Evolutionary conservation across 2,797 vertebrate species (phyloP), one percentile per base, ranked within the genome.

Genomic region (Pteropus rufus): DNA sequence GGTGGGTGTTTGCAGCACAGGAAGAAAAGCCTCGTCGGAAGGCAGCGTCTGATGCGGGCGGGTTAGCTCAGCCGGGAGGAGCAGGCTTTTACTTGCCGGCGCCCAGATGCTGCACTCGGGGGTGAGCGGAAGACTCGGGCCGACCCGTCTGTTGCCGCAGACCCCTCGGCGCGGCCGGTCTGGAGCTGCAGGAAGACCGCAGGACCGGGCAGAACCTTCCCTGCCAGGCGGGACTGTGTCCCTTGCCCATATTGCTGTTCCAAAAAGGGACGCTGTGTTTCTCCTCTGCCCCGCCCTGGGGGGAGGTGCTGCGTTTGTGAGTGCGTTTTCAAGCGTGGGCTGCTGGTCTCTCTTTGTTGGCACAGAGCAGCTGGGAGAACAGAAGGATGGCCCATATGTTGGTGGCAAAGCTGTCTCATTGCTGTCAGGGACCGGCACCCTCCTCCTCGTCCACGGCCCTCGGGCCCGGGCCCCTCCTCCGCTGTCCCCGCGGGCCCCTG

Each of bases 201-300:
- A 23, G 2, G 21, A 10, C 23, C 0, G 14, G 26, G 10, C 19
- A 1, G 3, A 15, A 0, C 24, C 26, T 7, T 24, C 34, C 23
- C 52, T 58, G 65, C 29, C 0, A 0, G 2, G 5, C 1, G 0
- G 24, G 60, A 0, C 2, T 3, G n/a, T 0, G 0, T 6, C 14
- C 31, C 24, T 18, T 10, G 39, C 19, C 9, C 11, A 3, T 8
- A 0, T 4, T 6, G 36, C 21, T 44, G 0, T n/a, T 85, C 56
- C 67, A 26, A 19, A 36, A 64, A 18, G 23, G 49, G 84, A 62
- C 23, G 0, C 29, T 1, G 44, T 7, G 67, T 5, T 6, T 26
- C 36, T 36, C 36, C 10, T 10, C 0, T 5, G 15, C 6, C n/a
- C 81, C 14, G 11, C 46, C 76, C 39, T 18, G 44, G 15, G 52